These are phyloP conservation scores for Conops quadrifasciatus DNA, from an alignment of 2,888 invertebrate genomes.

Conservation along the genomic window DNA sequence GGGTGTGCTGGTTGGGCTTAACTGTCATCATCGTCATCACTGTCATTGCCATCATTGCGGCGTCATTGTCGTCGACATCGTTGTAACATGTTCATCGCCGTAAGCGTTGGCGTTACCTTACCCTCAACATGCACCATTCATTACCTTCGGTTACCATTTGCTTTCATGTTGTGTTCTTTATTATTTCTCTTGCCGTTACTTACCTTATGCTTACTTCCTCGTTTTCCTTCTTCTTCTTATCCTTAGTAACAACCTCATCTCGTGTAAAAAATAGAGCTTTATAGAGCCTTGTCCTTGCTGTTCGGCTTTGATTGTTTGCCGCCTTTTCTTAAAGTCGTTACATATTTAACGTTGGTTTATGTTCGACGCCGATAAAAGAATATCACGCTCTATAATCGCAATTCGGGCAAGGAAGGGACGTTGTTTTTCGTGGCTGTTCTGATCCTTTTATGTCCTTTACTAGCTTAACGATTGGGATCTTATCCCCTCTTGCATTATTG, in stretches of 20 bases:
- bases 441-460: slow-evolving; percentile 7
- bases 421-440: background rate
- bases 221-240: background rate
- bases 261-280: too few relatives aligned
- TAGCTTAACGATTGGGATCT: slow-evolving; percentile 50
- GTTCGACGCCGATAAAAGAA: too few relatives aligned
- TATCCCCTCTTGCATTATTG: slow-evolving; percentile 47
- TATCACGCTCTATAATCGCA: too few relatives aligned
- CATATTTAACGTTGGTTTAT: too few relatives aligned
- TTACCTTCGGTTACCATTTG: background rate
- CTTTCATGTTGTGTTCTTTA: background rate
- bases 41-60: background rate
- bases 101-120: background rate
- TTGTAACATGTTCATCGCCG: slow-evolving; percentile 7
- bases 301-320: background rate
- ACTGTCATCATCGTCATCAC: background rate
- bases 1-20: background rate
- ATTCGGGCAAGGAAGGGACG: too few relatives aligned
- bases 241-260: too few relatives aligned
- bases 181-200: too few relatives aligned
- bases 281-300: background rate
- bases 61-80: background rate
- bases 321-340: too few relatives aligned
- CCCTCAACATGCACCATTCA: background rate
- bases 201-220: too few relatives aligned